phyloP scores from a whole-genome alignment of 2,797 vertebrate genomes.

The Acomys russatus region DNA sequence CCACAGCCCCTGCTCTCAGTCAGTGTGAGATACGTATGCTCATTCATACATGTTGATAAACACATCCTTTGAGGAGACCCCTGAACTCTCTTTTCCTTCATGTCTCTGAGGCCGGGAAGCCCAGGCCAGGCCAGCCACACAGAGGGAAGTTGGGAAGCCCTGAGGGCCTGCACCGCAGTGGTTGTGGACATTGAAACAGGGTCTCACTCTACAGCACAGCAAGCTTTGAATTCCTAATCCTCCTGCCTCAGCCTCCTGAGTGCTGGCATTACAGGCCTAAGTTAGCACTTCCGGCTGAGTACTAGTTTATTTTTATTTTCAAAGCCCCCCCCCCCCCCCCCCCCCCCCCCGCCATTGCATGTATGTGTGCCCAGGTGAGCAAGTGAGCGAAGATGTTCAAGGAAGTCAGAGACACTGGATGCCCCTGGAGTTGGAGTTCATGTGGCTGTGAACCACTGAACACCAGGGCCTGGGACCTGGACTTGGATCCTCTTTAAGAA shows the following conservation, averaged over 20 bases:
- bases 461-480: background rate
- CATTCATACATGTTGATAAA: background rate
- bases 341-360: too few species aligned
- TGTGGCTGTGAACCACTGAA: background rate
- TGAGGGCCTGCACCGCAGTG: accelerated
- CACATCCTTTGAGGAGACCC: too few species aligned
- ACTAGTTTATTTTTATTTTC: background rate
- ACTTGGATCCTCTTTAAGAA: background rate
- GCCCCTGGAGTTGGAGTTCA: background rate
- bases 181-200: background rate
- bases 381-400: background rate
- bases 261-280: background rate
- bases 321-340: too few species aligned
- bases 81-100: background rate
- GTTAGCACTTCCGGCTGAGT: background rate
- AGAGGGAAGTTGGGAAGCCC: accelerated
- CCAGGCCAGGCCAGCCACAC: background rate
- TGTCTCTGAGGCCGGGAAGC: too few species aligned
- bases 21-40: background rate
- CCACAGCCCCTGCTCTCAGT: accelerated
- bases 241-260: background rate
- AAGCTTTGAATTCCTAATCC: background rate
- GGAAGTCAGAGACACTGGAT: background rate
- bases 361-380: background rate
- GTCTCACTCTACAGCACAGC: background rate